Evolutionary conservation across 2,113 vertebrate species (phyloP).

Genomic region (Ailurus styani): DNA sequence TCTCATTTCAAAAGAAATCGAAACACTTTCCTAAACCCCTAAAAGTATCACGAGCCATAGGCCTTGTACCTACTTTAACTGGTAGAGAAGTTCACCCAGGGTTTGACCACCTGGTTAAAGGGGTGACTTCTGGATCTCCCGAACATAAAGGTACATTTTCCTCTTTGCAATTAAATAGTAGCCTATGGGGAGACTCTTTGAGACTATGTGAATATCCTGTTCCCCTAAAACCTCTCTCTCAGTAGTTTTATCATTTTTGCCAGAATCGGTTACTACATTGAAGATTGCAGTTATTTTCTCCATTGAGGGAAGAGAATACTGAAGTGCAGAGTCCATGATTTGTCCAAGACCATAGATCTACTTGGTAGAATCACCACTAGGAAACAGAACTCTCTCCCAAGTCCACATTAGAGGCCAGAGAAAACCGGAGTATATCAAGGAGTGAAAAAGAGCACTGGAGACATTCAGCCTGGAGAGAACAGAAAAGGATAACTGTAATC

Average conservation of each 20-base stretch:
- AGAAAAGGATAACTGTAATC: neutral
- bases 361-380: neutral
- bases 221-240: neutral
- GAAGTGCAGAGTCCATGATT: neutral
- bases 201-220: neutral
- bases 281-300: neutral
- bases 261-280: neutral
- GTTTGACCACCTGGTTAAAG: neutral
- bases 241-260: neutral
- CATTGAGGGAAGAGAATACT: neutral
- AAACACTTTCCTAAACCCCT: neutral
- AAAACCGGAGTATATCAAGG: constrained; percentile 8
- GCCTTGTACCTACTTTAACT: neutral
- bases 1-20: neutral
- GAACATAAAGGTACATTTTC: neutral
- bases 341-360: neutral
- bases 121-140: neutral
- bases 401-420: neutral
- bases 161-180: neutral
- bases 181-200: neutral
- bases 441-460: neutral
- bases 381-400: neutral
- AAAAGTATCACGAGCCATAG: neutral
- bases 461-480: neutral
- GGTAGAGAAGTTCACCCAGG: neutral